Conservation (phyloP, 2,797 vertebrate genomes). For the Poliocrania exsul region DNA sequence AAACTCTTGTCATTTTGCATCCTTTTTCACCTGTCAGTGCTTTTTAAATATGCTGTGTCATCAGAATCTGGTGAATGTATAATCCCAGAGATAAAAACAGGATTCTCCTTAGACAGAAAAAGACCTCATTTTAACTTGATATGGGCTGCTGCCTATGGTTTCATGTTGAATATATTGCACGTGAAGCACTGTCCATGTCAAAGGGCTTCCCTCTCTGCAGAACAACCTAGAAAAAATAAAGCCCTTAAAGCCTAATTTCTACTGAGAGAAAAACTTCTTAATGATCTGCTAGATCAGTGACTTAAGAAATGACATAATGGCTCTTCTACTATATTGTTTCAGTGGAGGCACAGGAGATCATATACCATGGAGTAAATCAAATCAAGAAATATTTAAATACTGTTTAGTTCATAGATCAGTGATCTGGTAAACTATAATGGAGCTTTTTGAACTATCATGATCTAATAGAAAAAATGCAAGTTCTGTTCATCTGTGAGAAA, state of each 20-base stretch:
- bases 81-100: background rate
- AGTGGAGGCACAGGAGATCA: constrained; percentile 32
- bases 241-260: background rate
- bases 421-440: constrained; percentile 64
- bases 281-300: constrained; percentile 56
- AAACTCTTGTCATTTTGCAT: background rate
- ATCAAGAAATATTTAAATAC: constrained; percentile 67
- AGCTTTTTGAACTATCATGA: constrained; percentile 42
- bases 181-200: background rate
- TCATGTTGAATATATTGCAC: background rate
- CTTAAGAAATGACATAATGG: constrained; percentile 40
- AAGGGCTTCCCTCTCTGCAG: background rate
- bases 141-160: background rate
- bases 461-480: constrained; percentile 54
- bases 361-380: constrained; percentile 48
- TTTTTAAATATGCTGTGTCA: background rate
- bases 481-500: constrained; percentile 28
- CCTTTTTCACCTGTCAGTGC: background rate
- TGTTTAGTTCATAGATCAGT: constrained; percentile 68
- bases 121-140: background rate
- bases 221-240: background rate
- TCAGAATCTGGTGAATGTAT: background rate
- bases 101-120: background rate
- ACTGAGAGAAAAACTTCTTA: constrained; percentile 26
- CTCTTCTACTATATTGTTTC: constrained; percentile 32